These are phyloP conservation scores for Dilophus febrilis DNA, from an alignment of 2,888 invertebrate species.

Conservation along the genomic window DNA sequence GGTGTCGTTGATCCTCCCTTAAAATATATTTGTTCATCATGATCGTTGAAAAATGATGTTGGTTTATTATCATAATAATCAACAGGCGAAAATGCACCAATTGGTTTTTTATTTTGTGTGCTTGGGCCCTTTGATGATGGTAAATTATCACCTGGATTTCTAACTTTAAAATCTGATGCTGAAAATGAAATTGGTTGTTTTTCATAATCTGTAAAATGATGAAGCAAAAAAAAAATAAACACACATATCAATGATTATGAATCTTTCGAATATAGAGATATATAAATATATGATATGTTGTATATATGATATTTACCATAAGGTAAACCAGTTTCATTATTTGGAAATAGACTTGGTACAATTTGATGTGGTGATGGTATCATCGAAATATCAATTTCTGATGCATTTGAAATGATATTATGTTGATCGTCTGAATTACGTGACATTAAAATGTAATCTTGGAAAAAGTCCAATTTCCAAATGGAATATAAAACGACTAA, in stretches of 20 bases:
- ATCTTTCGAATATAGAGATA: no score
- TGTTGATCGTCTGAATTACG: constrained; percentile 7
- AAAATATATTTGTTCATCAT: neutral
- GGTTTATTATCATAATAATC: no score
- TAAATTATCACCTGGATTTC: neutral
- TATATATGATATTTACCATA: constrained; percentile 9
- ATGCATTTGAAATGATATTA: constrained; percentile 7
- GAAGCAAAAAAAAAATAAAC: neutral
- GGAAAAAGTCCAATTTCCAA: constrained; percentile 7
- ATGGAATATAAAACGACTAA: constrained; percentile 9
- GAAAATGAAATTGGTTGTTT: constrained; percentile 1
- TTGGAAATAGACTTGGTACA: constrained; percentile 13
- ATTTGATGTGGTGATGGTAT: constrained; percentile 15
- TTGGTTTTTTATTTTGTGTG: neutral
- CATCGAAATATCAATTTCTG: constrained; percentile 14
- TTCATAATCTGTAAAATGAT: neutral
- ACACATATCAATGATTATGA: neutral
- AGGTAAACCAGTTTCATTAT: constrained; percentile 26
- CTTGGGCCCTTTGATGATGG: neutral
- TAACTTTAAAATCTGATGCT: neutral
- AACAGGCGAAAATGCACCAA: neutral
- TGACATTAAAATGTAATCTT: constrained; percentile 9
- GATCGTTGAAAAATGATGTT: no score
- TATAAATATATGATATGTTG: no score
- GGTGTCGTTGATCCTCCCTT: neutral